Conservation (phyloP, 2,113 vertebrate genomes). For the Hemichromis elongatus region DNA sequence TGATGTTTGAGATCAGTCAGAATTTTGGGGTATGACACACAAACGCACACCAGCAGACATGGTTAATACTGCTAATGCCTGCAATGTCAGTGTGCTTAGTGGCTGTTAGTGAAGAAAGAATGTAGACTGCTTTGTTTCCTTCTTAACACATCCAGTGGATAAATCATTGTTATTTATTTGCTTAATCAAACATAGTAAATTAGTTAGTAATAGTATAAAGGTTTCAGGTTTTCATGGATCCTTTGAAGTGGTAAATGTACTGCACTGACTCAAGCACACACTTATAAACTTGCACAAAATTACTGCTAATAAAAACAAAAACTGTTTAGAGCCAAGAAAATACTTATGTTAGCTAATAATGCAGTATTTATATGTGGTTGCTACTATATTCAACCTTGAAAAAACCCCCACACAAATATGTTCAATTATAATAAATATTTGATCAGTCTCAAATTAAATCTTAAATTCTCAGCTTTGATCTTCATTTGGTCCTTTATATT, state of each 20-base stretch:
- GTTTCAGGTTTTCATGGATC: not conserved
- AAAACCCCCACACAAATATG: not conserved
- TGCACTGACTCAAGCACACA: not conserved
- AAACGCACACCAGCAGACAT: not conserved
- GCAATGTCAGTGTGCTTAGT: not conserved
- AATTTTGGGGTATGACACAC: not conserved
- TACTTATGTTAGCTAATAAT: not conserved
- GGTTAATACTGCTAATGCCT: not conserved
- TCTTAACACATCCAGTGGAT: accelerated
- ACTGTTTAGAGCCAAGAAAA: not conserved
- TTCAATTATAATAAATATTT: not conserved
- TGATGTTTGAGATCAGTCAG: not conserved
- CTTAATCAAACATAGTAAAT: not conserved
- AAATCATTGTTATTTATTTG: not conserved
- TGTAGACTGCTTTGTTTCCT: not conserved
- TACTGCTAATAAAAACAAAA: not conserved
- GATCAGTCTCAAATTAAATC: not conserved
- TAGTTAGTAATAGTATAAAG: not conserved
- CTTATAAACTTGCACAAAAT: not conserved
- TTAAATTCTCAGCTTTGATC: not conserved
- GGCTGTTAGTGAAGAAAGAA: not conserved
- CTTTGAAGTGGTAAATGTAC: not conserved
- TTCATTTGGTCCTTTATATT: not conserved
- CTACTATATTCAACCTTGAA: not conserved
- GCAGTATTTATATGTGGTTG: not conserved